Base-by-base conservation (phyloP, 2,113 vertebrate species). In the Sporophila hypoxantha region DNA sequence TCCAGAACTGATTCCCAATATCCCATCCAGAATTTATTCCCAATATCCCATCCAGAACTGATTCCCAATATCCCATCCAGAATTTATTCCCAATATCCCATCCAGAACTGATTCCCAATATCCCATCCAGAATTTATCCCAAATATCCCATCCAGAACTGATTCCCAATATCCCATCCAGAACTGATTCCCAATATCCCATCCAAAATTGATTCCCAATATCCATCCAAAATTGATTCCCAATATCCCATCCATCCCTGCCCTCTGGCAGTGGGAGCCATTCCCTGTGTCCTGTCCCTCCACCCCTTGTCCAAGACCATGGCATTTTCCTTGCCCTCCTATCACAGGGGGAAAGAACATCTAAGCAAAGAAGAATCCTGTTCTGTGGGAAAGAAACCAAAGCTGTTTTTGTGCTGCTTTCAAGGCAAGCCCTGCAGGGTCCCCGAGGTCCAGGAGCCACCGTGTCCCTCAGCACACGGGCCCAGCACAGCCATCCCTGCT, bases 51-150 rank as follows among this genome's bases (percentile, higher is more conserved):
- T 17, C 49, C 49, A 8, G 1, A 30, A n/a, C n/a, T n/a, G n/a
- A n/a, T n/a, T n/a, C n/a, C n/a, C n/a, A n/a, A n/a, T n/a, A n/a
- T n/a, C n/a, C n/a, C n/a, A n/a, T n/a, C n/a, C n/a, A 6, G 0
- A 30, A 53, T 87, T 46, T 0, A 1, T 60, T 1, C 39, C 61
- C 53, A 30, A 12, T 3, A 2, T 34, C 84, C 76, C 76, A 50
- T 17, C 49, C 49, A 8, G 1, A 30, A n/a, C n/a, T n/a, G n/a
- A n/a, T n/a, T n/a, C n/a, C n/a, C n/a, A n/a, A n/a, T n/a, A n/a
- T n/a, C n/a, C n/a, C n/a, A n/a, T n/a, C n/a, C n/a, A 6, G 0
- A 30, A 53, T 87, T 46, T 0, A 1, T 60, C 1, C 39, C 61
- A 46, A 30, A 12, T 3, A 2, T 34, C 84, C 76, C 76, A 50